Evolutionary conservation across 2,797 vertebrate species (phyloP).

Genomic region (Columba guinea): DNA sequence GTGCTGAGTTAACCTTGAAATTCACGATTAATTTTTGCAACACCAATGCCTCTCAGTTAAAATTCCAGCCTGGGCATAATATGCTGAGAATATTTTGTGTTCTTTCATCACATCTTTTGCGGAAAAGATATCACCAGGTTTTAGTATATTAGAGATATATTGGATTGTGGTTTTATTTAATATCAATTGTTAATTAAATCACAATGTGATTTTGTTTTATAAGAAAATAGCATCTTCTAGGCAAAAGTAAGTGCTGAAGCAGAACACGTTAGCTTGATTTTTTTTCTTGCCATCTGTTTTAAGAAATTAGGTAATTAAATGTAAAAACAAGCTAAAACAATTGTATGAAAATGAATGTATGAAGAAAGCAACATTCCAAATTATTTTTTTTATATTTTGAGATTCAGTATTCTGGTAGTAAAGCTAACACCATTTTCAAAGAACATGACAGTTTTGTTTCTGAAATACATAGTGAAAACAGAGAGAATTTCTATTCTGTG

Average conservation of each 20-base stretch:
- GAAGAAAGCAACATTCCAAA: conserved; percentile 19
- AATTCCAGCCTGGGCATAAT: background rate
- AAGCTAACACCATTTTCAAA: background rate
- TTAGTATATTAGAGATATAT: conserved; percentile 32
- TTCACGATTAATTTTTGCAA: background rate
- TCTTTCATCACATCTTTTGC: background rate
- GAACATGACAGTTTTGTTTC: background rate
- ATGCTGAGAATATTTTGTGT: background rate
- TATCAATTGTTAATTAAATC: conserved; percentile 59
- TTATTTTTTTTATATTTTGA: background rate
- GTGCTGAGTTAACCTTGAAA: background rate
- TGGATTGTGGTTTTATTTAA: conserved; percentile 28
- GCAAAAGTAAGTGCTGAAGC: conserved; percentile 41
- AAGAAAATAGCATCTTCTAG: conserved; percentile 50
- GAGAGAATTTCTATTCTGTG: background rate
- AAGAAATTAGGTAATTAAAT: conserved; percentile 56
- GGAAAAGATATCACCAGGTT: conserved; percentile 10
- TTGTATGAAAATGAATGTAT: background rate
- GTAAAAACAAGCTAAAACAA: background rate
- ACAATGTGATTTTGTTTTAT: conserved; percentile 40
- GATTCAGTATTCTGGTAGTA: background rate
- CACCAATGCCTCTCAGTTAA: background rate
- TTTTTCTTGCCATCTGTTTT: conserved; percentile 19
- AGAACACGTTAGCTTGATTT: background rate
- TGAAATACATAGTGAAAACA: background rate